Evolutionary conservation across 2,113 vertebrate genomes (phyloP).

Genomic region (Plectropomus leopardus): DNA sequence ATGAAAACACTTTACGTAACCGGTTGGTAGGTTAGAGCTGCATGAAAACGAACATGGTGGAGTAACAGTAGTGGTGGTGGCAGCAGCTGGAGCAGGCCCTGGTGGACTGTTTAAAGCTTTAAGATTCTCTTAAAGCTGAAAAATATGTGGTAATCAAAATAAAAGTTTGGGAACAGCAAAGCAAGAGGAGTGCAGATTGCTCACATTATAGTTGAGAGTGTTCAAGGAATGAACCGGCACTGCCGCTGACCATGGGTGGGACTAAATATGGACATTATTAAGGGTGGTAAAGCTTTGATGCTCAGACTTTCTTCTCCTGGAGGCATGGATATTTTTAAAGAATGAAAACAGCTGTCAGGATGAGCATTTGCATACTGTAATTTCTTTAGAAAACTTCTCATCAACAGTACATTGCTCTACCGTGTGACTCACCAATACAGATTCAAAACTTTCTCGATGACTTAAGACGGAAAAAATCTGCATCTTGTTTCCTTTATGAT

Average conservation of each 20-base stretch:
- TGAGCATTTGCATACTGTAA: background rate
- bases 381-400: background rate
- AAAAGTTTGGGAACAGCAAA: background rate
- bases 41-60: slow-evolving; percentile 49
- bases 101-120: background rate
- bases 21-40: slow-evolving; percentile 63
- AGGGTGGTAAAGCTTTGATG: slow-evolving; percentile 13
- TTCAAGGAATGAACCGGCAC: slow-evolving; percentile 39
- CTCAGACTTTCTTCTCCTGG: background rate
- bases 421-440: slow-evolving; percentile 17
- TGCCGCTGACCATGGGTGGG: slow-evolving; percentile 28
- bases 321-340: background rate
- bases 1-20: slow-evolving; percentile 84
- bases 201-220: background rate
- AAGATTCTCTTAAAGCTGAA: background rate
- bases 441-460: background rate
- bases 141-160: background rate
- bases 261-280: slow-evolving; percentile 58
- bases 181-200: background rate
- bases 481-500: background rate
- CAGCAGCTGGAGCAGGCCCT: slow-evolving; percentile 40
- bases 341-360: background rate
- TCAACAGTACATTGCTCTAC: background rate
- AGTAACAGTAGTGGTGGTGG: slow-evolving; percentile 56
- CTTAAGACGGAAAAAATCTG: slow-evolving; percentile 14